phyloP scores from a whole-genome alignment of 2,888 invertebrate genomes.

The Antheraea assamensis region DNA sequence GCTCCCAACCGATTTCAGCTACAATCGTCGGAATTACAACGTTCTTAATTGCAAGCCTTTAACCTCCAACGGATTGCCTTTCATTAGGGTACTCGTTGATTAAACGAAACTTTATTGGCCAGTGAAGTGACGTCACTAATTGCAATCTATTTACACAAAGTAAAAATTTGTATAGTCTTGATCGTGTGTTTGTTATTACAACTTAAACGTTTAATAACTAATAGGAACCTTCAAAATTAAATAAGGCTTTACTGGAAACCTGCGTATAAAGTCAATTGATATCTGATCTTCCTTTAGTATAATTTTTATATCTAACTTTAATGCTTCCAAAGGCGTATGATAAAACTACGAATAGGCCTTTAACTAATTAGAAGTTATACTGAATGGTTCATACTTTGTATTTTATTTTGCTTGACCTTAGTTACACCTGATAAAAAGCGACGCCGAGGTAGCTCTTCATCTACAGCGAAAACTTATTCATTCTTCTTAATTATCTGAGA shows the following conservation, averaged over 20 bases:
- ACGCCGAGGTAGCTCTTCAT: no score
- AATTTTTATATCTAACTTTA: background rate
- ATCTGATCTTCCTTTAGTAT: background rate
- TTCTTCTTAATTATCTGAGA: background rate
- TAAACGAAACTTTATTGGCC: conserved; percentile 37
- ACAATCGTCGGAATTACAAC: conserved; percentile 50
- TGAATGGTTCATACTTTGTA: no score
- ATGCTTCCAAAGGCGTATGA: background rate
- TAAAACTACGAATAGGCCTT: no score
- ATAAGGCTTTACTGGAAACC: background rate
- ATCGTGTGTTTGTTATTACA: background rate
- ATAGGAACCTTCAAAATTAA: background rate
- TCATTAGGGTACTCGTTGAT: conserved; percentile 58
- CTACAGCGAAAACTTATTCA: no score
- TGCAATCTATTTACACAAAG: background rate
- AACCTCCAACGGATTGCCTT: conserved; percentile 59
- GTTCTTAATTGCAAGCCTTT: conserved; percentile 64
- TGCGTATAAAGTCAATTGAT: background rate
- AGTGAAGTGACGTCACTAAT: conserved; percentile 19
- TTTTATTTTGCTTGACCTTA: no score
- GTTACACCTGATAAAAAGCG: no score
- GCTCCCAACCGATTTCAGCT: conserved; percentile 25
- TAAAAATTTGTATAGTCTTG: background rate
- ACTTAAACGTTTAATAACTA: background rate
- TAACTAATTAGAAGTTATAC: no score